Conservation (phyloP, 2,888 invertebrate species). For the Cephus spinipes region DNA sequence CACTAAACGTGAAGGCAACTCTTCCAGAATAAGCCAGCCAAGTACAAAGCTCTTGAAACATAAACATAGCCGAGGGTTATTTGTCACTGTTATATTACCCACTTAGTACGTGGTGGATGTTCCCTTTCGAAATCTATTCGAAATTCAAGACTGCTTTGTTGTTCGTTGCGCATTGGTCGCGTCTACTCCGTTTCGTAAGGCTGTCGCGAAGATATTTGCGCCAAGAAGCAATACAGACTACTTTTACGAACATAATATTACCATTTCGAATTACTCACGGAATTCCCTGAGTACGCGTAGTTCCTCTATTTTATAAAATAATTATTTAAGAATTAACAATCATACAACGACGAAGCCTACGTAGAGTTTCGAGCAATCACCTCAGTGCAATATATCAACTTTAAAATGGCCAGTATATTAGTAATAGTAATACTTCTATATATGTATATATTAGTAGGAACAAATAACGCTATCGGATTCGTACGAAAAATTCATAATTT, state of each 20-base stretch:
- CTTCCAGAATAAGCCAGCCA: neutral
- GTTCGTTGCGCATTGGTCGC: neutral
- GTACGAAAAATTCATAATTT: neutral
- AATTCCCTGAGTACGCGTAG: too few relatives aligned
- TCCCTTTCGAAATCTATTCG: neutral
- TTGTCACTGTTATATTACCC: neutral
- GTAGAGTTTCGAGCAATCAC: neutral
- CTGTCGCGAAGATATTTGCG: neutral
- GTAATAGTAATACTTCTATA: neutral
- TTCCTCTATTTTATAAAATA: neutral
- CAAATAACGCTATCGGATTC: neutral
- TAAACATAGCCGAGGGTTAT: neutral
- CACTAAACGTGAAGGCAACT: neutral
- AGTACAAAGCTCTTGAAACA: neutral
- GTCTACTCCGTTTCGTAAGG: neutral
- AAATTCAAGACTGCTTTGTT: neutral
- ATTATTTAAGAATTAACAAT: neutral
- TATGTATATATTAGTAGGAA: neutral
- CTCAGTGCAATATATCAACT: neutral
- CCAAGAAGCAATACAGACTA: neutral
- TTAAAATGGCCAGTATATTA: neutral
- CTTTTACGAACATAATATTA: neutral
- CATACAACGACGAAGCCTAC: neutral
- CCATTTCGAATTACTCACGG: too few relatives aligned
- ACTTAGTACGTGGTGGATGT: neutral